Conservation (phyloP, 2,888 invertebrate species). For the Zele albiditarsus region DNA sequence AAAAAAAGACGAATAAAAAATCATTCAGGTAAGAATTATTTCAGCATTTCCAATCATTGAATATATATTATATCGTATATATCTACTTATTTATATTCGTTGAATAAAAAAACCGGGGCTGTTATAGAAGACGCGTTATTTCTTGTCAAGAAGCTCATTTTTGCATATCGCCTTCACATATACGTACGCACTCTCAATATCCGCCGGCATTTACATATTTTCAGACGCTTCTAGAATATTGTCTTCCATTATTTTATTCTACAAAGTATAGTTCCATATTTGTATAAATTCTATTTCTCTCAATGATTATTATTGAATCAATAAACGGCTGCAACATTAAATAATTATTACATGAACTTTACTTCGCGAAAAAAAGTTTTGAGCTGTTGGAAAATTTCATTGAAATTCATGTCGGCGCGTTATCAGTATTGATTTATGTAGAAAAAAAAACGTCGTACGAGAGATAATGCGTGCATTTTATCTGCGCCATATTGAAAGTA, state of each 20-base stretch:
- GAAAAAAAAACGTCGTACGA: background rate
- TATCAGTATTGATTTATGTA: background rate
- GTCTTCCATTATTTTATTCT: background rate
- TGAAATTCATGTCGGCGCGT: too few relatives aligned
- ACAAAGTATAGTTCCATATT: background rate
- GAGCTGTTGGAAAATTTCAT: too few relatives aligned
- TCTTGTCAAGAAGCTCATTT: background rate
- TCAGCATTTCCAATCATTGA: background rate
- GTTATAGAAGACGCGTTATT: constrained; percentile 27
- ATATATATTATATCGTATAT: constrained; percentile 1
- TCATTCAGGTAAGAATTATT: constrained; percentile 34
- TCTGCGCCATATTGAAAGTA: constrained; percentile 34
- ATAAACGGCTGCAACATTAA: background rate
- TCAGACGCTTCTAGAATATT: background rate
- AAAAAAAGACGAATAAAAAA: constrained; percentile 1
- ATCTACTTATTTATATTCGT: background rate
- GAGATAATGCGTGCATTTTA: constrained; percentile 1
- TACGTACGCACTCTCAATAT: too few relatives aligned
- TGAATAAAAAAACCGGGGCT: background rate
- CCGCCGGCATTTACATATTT: background rate
- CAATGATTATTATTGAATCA: background rate
- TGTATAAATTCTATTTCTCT: background rate
- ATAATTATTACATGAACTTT: background rate
- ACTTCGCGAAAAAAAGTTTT: too few relatives aligned
- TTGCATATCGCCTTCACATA: constrained; percentile 4